Percentiles rank a stretch among this genome's conserved stretches.
These are phyloP conservation scores for Gari tellinella DNA, from an alignment of 2,888 invertebrate genomes.

Conservation along the genomic window DNA sequence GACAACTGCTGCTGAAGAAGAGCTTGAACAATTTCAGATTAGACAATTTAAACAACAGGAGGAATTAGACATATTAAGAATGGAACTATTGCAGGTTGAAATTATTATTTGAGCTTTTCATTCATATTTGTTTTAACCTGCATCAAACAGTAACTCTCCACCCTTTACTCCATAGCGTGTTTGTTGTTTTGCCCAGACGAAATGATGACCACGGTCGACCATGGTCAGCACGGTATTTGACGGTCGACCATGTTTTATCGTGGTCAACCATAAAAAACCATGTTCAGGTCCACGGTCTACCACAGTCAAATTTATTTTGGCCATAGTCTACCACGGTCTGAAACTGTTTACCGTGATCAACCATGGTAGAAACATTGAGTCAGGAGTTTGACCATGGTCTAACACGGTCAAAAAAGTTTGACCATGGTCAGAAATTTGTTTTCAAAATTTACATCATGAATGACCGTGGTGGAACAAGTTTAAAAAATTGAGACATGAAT, in stretches of 20 bases:
- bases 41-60: too few relatives aligned
- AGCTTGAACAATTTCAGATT: too few relatives aligned
- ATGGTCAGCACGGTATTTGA: conserved; percentile 12
- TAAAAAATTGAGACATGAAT: too few relatives aligned
- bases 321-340: conserved; percentile 13
- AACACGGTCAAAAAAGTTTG: neutral
- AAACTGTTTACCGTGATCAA: conserved; percentile 7
- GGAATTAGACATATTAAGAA: too few relatives aligned
- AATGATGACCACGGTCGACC: conserved; percentile 35
- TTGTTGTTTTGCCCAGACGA: conserved; percentile 7
- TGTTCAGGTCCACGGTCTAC: conserved; percentile 2
- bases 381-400: conserved; percentile 3
- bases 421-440: conserved; percentile 7
- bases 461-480: neutral
- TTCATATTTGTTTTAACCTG: too few relatives aligned
- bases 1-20: too few relatives aligned
- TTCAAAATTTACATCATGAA: conserved; percentile 4
- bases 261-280: conserved; percentile 14
- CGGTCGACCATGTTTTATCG: conserved; percentile 12
- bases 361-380: conserved; percentile 7
- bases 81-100: too few relatives aligned
- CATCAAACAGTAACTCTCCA: too few relatives aligned
- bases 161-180: too few relatives aligned
- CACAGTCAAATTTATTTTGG: conserved; percentile 1
- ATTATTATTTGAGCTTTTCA: too few relatives aligned